Percentiles rank a stretch among this genome's conserved stretches.
phyloP scores from a whole-genome alignment of 2,113 vertebrate species.

The Colius striatus region DNA sequence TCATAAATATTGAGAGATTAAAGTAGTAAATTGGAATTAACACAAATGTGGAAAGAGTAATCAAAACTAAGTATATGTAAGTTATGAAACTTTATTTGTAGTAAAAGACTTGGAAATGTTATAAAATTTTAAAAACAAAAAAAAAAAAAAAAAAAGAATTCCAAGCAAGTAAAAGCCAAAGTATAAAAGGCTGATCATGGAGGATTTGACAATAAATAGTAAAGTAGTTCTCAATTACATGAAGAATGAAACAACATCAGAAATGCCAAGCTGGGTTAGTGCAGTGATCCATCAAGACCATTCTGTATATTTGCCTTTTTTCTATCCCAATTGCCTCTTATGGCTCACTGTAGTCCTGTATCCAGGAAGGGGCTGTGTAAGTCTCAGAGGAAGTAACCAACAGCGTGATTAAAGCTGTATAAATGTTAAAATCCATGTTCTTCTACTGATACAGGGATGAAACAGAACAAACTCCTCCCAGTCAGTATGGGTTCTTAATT shows the following conservation, averaged over 20 bases:
- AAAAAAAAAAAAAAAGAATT: constrained; percentile 8
- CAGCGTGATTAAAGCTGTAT: background rate
- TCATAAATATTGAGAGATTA: constrained; percentile 29
- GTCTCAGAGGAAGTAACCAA: background rate
- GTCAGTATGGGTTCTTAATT: background rate
- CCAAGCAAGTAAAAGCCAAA: constrained; percentile 27
- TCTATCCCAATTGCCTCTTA: background rate
- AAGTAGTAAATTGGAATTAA: constrained; percentile 7
- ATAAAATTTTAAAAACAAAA: background rate
- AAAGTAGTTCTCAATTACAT: constrained; percentile 39
- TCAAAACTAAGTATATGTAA: constrained; percentile 2
- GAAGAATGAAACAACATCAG: background rate
- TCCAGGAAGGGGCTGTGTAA: background rate
- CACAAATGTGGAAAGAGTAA: constrained; percentile 12
- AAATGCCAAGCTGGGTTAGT: background rate
- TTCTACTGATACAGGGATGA: background rate
- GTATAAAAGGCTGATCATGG: constrained; percentile 12
- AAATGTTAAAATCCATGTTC: background rate
- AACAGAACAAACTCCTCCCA: background rate
- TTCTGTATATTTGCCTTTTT: background rate
- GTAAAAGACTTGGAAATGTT: background rate
- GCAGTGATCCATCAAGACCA: background rate
- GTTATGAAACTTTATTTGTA: constrained; percentile 8
- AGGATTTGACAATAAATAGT: constrained; percentile 10
- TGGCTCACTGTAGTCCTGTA: background rate